Percentiles rank a stretch among this genome's conserved stretches.
These are phyloP conservation scores for Ctena decussata DNA, from an alignment of 2,888 invertebrate genomes.

Conservation along the genomic window DNA sequence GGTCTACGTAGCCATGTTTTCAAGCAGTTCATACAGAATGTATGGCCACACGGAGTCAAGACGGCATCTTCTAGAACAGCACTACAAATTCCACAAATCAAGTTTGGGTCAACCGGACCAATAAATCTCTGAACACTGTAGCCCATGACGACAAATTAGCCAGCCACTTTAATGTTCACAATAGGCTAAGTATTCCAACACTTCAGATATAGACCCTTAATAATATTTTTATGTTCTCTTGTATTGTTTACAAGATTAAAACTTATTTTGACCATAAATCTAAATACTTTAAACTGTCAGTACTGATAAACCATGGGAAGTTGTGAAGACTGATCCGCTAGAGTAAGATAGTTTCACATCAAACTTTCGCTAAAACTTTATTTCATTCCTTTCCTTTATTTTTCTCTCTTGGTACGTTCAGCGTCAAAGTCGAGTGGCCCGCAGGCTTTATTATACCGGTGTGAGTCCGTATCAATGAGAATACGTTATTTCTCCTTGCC, in stretches of 20 bases:
- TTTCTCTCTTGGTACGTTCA: too few species aligned
- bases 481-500: too few species aligned
- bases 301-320: too few species aligned
- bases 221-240: slow-evolving; percentile 6
- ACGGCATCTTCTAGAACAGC: slow-evolving; percentile 83
- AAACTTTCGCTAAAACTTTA: too few species aligned
- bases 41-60: slow-evolving; percentile 85
- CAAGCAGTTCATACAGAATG: slow-evolving; percentile 82
- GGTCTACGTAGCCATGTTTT: slow-evolving; percentile 82
- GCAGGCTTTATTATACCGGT: too few species aligned
- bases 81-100: slow-evolving; percentile 84
- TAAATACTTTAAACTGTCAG: not conserved
- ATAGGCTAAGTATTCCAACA: not conserved
- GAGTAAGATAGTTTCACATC: too few species aligned
- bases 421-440: too few species aligned
- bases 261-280: not conserved
- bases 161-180: not conserved
- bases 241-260: not conserved
- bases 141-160: slow-evolving; percentile 74
- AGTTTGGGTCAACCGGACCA: slow-evolving; percentile 81
- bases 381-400: too few species aligned
- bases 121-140: slow-evolving; percentile 78
- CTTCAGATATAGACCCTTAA: not conserved
- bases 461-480: too few species aligned
- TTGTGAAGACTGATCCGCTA: too few species aligned